Conservation (phyloP, 1,140 invertebrate genomes). For the Cotesia typhae region DNA sequence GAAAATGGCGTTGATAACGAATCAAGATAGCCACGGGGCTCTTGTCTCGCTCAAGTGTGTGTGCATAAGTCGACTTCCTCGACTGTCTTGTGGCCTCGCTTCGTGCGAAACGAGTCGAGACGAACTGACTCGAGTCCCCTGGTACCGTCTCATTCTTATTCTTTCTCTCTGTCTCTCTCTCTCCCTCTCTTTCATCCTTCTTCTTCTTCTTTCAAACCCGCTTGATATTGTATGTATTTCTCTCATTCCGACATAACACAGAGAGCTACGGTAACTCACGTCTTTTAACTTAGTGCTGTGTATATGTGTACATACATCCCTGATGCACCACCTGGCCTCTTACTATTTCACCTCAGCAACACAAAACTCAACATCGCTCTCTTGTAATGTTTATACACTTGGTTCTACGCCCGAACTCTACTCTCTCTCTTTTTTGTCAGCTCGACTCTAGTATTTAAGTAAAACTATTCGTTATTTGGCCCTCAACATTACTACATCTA, state of each 20-base stretch:
- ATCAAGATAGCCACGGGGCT: conserved; percentile 31
- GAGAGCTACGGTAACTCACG: conserved; percentile 7
- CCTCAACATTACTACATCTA: background rate
- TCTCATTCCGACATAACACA: too few relatives aligned
- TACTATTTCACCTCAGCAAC: background rate
- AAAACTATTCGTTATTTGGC: background rate
- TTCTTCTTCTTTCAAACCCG: background rate
- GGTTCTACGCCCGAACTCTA: too few relatives aligned
- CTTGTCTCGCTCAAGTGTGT: conserved; percentile 19
- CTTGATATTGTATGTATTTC: background rate
- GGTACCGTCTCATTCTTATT: background rate
- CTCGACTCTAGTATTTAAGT: background rate
- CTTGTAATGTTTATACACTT: too few relatives aligned
- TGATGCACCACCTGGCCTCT: conserved; percentile 8
- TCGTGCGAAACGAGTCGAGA: conserved; percentile 37
- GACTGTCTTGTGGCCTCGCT: conserved; percentile 24
- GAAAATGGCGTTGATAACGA: conserved; percentile 23
- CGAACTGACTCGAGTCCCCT: conserved; percentile 21
- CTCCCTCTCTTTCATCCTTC: background rate
- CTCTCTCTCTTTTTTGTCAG: too few relatives aligned
- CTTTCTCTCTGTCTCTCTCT: background rate
- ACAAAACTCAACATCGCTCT: background rate
- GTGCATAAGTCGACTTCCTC: conserved; percentile 30
- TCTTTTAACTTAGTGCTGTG: background rate
- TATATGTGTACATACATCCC: background rate